Evolutionary conservation across 2,113 vertebrate species (phyloP).

Genomic region (Nothocercus julius): DNA sequence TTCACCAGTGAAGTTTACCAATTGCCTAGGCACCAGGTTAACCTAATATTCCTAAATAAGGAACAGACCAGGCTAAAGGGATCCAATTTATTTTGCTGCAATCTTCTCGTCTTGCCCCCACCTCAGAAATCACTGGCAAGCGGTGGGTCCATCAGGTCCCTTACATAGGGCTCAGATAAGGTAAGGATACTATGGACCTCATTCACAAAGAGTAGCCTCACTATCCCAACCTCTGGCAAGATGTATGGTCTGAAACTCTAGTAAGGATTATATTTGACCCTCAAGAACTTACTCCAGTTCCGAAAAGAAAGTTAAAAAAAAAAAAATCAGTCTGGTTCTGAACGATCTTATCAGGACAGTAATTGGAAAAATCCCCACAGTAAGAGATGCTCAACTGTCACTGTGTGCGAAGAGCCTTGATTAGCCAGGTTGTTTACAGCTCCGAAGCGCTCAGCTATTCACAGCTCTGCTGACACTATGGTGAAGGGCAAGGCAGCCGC

Average conservation of each 20-base stretch:
- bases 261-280: background rate
- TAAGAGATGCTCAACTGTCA: conserved; percentile 39
- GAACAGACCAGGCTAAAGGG: background rate
- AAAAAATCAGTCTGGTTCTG: background rate
- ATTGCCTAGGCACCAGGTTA: background rate
- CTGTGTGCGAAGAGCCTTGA: conserved; percentile 29
- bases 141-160: rapidly evolving
- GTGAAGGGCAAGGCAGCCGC: conserved; percentile 14
- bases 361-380: conserved; percentile 36
- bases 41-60: background rate
- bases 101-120: background rate
- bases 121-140: background rate
- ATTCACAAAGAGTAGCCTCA: background rate
- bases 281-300: background rate
- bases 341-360: conserved; percentile 21
- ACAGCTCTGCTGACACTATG: conserved; percentile 1
- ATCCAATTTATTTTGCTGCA: conserved; percentile 20
- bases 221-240: background rate
- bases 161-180: background rate
- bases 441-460: background rate
- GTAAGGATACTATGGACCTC: background rate
- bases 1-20: background rate
- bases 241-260: background rate
- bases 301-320: conserved; percentile 1
- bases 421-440: conserved; percentile 60